Base-by-base conservation (phyloP, 2,797 vertebrate genomes). In the Enteromius argenteus region DNA sequence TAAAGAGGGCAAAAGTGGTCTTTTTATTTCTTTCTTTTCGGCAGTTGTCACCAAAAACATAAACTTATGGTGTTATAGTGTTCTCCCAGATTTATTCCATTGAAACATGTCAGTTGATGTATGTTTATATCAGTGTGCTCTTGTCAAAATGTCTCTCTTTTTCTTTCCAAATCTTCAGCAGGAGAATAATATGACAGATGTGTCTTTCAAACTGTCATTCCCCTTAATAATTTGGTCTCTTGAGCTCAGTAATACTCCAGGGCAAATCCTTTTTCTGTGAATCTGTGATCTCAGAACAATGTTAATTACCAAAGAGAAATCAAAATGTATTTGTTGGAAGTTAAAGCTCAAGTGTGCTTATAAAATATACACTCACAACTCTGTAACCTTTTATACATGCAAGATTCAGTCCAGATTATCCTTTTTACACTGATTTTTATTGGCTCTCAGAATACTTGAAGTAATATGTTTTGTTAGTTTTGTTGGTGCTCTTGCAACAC, bases 361-460 rank as follows among this genome's bases (percentile, higher is more conserved):
- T 44, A 71, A 51, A 67, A 80, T 14, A n/a, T 44, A 58, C n/a
- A 58, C 15, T 60, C 11, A 17, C 37, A n/a, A 35, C 68, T 64
- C 21, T 64, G 42, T n/a, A 64, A 64, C 8, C 58, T 66, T 27
- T 64, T 82, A 49, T n/a, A 64, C 14, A 73, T 74, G 19, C 44
- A 66, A 27, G 30, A 56, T 81, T 21, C n/a, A 17, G 39, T 73
- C 17, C 0, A 5, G n/a, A n/a, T 69, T 35, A 67, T 79, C n/a
- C 44, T 23, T 39, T 80, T 83, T 42, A 46, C 76, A 67, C 30
- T 51, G 74, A 62, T 85, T 85, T 73, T 77, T 44, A 67, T 71
- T 74, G 35, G 30, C 17, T 56, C 21, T 64, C 21, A 69, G 72
- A 79, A 66, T 9, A 56, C 35, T 71, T 72, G 64, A 77, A 75